phyloP scores from a whole-genome alignment of 1,140 invertebrate species.

The Grapholita molesta region DNA sequence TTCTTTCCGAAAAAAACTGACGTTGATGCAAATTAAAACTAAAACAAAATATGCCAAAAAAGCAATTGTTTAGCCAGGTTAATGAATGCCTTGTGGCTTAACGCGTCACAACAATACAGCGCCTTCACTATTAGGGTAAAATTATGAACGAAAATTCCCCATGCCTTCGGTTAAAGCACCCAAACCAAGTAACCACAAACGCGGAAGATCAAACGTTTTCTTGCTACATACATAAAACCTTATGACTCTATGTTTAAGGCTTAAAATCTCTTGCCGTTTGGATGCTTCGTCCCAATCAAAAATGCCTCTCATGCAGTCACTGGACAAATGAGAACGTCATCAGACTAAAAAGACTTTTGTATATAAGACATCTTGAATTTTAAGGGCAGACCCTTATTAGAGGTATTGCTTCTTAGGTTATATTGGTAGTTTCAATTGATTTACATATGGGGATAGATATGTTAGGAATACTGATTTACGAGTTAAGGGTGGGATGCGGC shows the following conservation, averaged over 20 bases:
- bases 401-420: not conserved
- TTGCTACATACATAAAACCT: not conserved
- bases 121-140: not conserved
- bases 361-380: not conserved
- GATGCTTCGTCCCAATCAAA: not conserved
- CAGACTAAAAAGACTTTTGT: not conserved
- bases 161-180: not conserved
- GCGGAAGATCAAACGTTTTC: not conserved
- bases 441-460: too few relatives aligned
- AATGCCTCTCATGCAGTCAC: not conserved
- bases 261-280: not conserved
- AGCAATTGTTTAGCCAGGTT: not conserved
- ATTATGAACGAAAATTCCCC: not conserved
- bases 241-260: not conserved
- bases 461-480: too few relatives aligned
- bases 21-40: too few relatives aligned
- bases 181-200: not conserved
- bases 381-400: not conserved
- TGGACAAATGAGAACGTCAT: not conserved
- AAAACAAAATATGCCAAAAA: too few relatives aligned
- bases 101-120: not conserved
- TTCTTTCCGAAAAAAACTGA: too few relatives aligned
- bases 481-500: too few relatives aligned
- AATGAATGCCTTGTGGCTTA: not conserved
- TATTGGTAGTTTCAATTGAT: too few relatives aligned